Evolutionary conservation across 1,140 invertebrate genomes (phyloP).

Genomic region (Panagrolaimus sp.): DNA sequence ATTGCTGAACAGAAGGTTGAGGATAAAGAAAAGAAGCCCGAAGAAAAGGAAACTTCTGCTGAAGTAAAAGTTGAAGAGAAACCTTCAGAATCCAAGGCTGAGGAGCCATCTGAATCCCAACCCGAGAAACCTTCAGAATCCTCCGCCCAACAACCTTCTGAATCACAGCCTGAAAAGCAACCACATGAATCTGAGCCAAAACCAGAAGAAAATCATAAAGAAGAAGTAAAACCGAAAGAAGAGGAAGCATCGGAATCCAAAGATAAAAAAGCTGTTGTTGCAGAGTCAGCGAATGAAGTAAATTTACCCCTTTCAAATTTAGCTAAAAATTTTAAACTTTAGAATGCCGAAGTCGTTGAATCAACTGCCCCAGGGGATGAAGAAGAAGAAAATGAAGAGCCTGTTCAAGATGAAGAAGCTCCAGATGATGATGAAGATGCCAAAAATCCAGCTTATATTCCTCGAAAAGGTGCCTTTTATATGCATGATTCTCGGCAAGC

Average conservation of each 20-base stretch:
- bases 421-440: conserved; percentile 62
- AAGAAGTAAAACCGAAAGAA: not conserved
- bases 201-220: not conserved
- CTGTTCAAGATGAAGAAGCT: conserved; percentile 27
- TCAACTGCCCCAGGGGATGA: not conserved
- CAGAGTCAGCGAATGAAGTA: no score
- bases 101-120: not conserved
- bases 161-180: not conserved
- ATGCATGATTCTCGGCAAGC: conserved; percentile 54
- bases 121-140: not conserved
- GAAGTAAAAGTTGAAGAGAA: not conserved
- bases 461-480: conserved; percentile 60
- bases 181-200: not conserved
- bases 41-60: not conserved
- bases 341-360: no score
- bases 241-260: not conserved
- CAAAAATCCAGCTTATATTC: conserved; percentile 61
- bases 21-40: not conserved
- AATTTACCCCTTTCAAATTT: not conserved
- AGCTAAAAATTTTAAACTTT: not conserved
- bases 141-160: not conserved
- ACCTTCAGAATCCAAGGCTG: not conserved
- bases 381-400: not conserved
- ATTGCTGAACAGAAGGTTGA: not conserved
- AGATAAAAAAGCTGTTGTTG: not conserved